These are phyloP conservation scores for Brachyhypopomus occidentalis DNA, from an alignment of 2,113 vertebrate genomes.

Conservation along the genomic window DNA sequence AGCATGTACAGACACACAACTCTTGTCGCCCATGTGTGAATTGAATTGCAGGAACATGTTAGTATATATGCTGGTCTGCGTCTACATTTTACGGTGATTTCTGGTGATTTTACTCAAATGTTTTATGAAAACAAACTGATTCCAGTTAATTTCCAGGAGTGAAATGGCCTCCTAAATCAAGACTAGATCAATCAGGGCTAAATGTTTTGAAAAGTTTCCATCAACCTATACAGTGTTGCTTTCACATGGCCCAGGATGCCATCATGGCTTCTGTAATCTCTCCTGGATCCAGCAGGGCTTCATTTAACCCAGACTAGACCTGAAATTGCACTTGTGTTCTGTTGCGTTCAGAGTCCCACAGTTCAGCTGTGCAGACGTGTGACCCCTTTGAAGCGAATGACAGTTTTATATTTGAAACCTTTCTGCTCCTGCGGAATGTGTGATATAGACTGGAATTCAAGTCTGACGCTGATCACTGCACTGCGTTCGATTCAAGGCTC, in stretches of 20 bases:
- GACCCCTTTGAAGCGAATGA: no score
- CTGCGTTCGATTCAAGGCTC: no score
- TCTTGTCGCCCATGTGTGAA: constrained; percentile 12
- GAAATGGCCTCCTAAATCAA: no score
- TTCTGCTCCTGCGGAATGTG: no score
- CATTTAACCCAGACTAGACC: not conserved
- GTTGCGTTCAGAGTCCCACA: no score
- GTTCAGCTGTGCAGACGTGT: no score
- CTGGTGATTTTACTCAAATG: not conserved
- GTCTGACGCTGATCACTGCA: no score
- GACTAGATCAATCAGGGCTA: not conserved
- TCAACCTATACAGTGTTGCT: not conserved
- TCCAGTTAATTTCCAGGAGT: not conserved
- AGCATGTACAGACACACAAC: not conserved
- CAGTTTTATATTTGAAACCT: no score
- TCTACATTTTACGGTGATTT: not conserved
- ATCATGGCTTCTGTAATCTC: not conserved
- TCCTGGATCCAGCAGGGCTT: not conserved
- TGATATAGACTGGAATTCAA: no score
- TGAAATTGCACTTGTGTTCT: not conserved
- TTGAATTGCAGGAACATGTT: not conserved
- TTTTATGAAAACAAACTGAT: not conserved
- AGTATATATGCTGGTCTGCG: not conserved
- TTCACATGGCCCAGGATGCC: not conserved
- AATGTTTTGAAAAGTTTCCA: not conserved